Conservation (phyloP, 2,113 vertebrate genomes). For the Rhabdornis inornatus region DNA sequence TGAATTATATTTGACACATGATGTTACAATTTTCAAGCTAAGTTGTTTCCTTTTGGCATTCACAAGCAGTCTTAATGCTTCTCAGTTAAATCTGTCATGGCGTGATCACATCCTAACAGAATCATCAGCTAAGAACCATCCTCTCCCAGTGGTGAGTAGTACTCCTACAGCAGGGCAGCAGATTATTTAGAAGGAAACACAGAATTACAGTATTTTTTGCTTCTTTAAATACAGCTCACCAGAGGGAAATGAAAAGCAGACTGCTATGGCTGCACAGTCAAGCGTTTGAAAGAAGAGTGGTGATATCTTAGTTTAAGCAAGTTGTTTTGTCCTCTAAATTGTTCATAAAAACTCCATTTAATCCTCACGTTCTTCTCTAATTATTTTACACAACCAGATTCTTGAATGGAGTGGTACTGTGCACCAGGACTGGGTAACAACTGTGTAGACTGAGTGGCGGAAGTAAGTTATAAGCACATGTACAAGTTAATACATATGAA, state of each 20-base stretch:
- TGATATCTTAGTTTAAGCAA: background rate
- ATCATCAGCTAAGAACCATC: background rate
- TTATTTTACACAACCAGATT: background rate
- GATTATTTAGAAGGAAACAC: background rate
- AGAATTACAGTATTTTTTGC: background rate
- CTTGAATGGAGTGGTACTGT: background rate
- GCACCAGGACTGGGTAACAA: background rate
- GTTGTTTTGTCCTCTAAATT: background rate
- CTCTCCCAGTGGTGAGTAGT: background rate
- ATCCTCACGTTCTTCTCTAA: background rate
- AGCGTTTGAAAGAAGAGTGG: background rate
- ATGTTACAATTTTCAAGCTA: background rate
- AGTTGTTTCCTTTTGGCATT: background rate
- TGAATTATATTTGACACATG: background rate
- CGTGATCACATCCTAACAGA: background rate
- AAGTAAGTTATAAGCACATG: rapidly evolving
- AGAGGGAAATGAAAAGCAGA: background rate
- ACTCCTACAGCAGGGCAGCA: background rate
- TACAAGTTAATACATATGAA: background rate
- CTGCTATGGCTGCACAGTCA: background rate
- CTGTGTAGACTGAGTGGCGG: background rate
- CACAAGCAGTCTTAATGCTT: background rate
- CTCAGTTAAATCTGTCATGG: background rate
- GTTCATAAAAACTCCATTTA: background rate
- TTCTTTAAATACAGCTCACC: background rate